phyloP scores from a whole-genome alignment of 2,113 vertebrate species.

The Cranoglanis bouderius region DNA sequence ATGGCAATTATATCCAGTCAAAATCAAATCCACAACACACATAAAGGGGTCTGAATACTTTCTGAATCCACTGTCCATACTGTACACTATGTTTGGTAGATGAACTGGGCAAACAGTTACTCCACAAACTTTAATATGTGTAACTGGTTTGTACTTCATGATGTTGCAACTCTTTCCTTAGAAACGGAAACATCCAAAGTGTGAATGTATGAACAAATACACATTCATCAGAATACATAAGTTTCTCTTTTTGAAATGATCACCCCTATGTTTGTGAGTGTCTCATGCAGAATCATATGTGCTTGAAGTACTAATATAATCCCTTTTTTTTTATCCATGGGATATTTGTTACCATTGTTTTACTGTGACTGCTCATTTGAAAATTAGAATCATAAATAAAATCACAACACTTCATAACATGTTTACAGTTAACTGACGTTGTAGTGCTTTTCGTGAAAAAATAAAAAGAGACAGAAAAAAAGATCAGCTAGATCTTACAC shows the following conservation, averaged over 20 bases:
- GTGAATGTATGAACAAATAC: background rate
- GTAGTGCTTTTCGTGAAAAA: background rate
- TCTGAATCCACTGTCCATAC: too few species aligned
- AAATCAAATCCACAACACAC: too few species aligned
- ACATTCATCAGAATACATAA: background rate
- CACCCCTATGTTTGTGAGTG: background rate
- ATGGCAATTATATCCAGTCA: too few species aligned
- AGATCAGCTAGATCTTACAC: slow-evolving; percentile 14
- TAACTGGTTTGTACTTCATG: background rate
- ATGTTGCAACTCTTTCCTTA: background rate
- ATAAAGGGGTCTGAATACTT: too few species aligned
- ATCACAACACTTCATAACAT: too few species aligned
- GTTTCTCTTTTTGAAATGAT: background rate
- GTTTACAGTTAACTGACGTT: background rate
- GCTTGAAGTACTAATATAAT: background rate
- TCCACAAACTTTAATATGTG: background rate
- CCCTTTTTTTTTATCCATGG: background rate
- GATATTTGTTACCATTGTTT: background rate
- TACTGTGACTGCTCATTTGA: background rate
- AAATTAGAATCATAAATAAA: too few species aligned
- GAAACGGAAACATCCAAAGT: background rate
- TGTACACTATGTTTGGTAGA: too few species aligned
- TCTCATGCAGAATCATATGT: background rate
- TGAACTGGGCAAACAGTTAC: background rate
- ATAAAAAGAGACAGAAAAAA: background rate